Evolutionary conservation across 2,113 vertebrate species (phyloP).

Genomic region (Chlorodrepanis virens): DNA sequence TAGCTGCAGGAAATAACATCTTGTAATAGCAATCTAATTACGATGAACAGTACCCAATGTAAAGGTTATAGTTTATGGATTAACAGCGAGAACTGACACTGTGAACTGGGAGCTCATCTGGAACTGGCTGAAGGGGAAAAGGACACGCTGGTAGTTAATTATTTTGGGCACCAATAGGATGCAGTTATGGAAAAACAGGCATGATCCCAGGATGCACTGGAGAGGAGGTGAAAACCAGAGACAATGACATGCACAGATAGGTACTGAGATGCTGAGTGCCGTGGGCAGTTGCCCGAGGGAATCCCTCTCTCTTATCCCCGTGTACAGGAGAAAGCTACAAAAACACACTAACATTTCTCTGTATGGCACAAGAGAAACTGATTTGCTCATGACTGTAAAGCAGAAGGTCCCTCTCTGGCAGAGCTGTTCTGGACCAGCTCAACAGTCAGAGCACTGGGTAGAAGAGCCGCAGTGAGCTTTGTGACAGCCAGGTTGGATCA

Average conservation of each 20-base stretch:
- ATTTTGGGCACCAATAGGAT: not conserved
- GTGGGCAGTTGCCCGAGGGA: not conserved
- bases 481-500: not conserved
- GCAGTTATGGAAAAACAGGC: not conserved
- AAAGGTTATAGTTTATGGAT: slow-evolving; percentile 57
- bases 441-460: not conserved
- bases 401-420: not conserved
- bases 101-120: not conserved
- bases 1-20: slow-evolving; percentile 35
- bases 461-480: not conserved
- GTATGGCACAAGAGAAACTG: not conserved
- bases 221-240: not conserved
- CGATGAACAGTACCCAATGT: not conserved
- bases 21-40: slow-evolving; percentile 53
- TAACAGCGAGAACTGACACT: not conserved
- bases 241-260: not conserved
- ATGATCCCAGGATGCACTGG: not conserved
- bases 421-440: not conserved
- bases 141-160: not conserved
- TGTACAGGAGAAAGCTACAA: not conserved
- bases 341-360: not conserved
- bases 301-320: not conserved
- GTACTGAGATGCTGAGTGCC: not conserved
- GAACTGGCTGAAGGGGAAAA: slow-evolving; percentile 33
- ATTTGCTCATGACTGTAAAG: not conserved